These are phyloP conservation scores for Drosophila subpulchrella DNA, from an alignment of 1,140 invertebrate species.

Conservation along the genomic window DNA sequence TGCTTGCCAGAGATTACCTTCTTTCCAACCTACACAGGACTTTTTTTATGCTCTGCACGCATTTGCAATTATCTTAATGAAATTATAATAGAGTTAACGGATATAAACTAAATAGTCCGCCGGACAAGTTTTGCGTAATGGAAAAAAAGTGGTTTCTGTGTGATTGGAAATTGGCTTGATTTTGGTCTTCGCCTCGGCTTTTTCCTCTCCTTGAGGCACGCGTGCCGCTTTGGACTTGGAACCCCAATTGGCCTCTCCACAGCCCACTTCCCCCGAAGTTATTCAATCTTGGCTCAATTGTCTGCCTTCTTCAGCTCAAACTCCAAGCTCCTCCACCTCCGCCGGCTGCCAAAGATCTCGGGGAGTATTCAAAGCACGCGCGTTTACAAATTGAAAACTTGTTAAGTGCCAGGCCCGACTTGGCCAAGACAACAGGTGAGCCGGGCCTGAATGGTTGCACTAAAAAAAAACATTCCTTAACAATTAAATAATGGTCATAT, in stretches of 20 bases:
- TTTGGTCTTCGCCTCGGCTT: not conserved
- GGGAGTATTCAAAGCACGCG: constrained; percentile 78
- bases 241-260: constrained; percentile 46
- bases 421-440: constrained; percentile 65
- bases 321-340: constrained; percentile 13
- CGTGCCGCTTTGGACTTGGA: constrained; percentile 48
- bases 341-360: constrained; percentile 22
- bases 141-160: constrained; percentile 16
- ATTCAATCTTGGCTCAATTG: constrained; percentile 57
- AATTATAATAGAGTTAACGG: constrained; percentile 20
- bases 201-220: constrained; percentile 29
- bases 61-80: not conserved
- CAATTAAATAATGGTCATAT: no score
- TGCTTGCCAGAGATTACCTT: not conserved
- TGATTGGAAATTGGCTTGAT: constrained; percentile 32
- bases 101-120: constrained; percentile 12
- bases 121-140: constrained; percentile 33
- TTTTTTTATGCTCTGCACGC: not conserved
- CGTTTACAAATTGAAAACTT: constrained; percentile 83
- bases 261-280: constrained; percentile 4
- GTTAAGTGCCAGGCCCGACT: constrained; percentile 62
- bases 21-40: no score
- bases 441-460: constrained; percentile 11
- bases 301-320: constrained; percentile 41
- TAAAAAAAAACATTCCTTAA: not conserved